Evolutionary conservation across 2,113 vertebrate genomes (phyloP).

Genomic region (Hassar affinis): DNA sequence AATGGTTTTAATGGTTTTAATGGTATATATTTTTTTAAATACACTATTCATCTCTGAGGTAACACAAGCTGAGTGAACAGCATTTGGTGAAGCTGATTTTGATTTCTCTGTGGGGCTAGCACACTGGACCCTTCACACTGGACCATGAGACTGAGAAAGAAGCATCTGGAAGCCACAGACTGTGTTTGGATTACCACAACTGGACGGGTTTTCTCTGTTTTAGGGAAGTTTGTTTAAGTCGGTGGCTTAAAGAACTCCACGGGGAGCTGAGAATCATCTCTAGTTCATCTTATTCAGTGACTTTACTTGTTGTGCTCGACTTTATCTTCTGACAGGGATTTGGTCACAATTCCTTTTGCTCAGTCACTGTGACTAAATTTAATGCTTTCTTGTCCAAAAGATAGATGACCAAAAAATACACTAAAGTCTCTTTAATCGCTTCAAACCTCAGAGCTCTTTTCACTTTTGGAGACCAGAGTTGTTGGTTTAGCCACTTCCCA

Average conservation of each 20-base stretch:
- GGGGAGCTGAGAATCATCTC: conserved; percentile 32
- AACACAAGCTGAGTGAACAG: conserved; percentile 41
- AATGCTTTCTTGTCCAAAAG: conserved; percentile 31
- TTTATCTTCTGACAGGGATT: conserved; percentile 42
- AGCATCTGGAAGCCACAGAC: conserved; percentile 75
- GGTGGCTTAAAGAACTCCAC: conserved; percentile 8
- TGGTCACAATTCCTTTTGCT: conserved; percentile 42
- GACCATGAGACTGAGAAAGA: conserved; percentile 36
- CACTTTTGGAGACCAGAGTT: neutral
- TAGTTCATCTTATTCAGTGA: conserved; percentile 37
- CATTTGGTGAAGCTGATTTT: conserved; percentile 44
- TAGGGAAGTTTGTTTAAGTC: conserved; percentile 44
- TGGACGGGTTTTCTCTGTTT: conserved; percentile 59
- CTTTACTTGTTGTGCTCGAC: conserved; percentile 29
- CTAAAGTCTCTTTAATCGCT: conserved; percentile 5
- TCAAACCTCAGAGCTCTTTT: conserved; percentile 6
- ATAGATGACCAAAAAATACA: conserved; percentile 21
- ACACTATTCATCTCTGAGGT: neutral
- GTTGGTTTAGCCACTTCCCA: neutral
- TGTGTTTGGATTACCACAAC: conserved; percentile 75
- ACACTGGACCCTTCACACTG: conserved; percentile 18
- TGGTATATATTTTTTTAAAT: neutral
- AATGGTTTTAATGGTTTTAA: neutral
- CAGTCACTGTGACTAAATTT: conserved; percentile 26
- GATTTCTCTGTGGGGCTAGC: conserved; percentile 17